Conservation (phyloP, 2,797 vertebrate genomes). For the Sebastes variabilis region DNA sequence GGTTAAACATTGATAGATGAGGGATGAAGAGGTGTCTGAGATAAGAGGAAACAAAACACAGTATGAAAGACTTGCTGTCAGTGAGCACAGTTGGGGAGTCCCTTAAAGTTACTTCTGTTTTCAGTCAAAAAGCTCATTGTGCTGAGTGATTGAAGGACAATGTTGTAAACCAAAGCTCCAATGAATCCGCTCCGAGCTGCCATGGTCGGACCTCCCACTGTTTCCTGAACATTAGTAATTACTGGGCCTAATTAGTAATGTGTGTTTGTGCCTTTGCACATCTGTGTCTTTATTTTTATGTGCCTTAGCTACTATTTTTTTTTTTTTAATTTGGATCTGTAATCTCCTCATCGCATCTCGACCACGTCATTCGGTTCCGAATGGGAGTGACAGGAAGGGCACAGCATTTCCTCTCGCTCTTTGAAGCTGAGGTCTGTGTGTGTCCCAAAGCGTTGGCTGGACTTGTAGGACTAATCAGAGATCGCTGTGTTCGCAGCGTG, state of each 20-base stretch:
- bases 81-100: constrained; percentile 35
- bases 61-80: not conserved
- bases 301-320: constrained; percentile 17
- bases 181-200: constrained; percentile 20
- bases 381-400: constrained; percentile 83
- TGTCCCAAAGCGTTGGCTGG: constrained; percentile 60
- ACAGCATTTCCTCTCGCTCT: constrained; percentile 76
- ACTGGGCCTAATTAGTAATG: not conserved
- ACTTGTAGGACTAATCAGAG: constrained; percentile 64
- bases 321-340: constrained; percentile 14
- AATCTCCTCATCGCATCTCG: constrained; percentile 72
- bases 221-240: constrained; percentile 22
- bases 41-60: not conserved
- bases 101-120: constrained; percentile 21
- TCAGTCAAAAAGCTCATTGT: constrained; percentile 37
- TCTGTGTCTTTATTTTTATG: constrained; percentile 15
- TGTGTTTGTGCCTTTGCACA: not conserved
- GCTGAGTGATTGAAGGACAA: constrained; percentile 22
- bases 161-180: constrained; percentile 26
- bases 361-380: constrained; percentile 66
- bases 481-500: constrained; percentile 42
- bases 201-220: not conserved
- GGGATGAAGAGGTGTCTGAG: constrained; percentile 15
- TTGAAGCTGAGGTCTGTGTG: constrained; percentile 72
- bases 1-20: constrained; percentile 46